phyloP scores from a whole-genome alignment of 2,797 vertebrate species.

The Oreonectes daqikongensis region DNA sequence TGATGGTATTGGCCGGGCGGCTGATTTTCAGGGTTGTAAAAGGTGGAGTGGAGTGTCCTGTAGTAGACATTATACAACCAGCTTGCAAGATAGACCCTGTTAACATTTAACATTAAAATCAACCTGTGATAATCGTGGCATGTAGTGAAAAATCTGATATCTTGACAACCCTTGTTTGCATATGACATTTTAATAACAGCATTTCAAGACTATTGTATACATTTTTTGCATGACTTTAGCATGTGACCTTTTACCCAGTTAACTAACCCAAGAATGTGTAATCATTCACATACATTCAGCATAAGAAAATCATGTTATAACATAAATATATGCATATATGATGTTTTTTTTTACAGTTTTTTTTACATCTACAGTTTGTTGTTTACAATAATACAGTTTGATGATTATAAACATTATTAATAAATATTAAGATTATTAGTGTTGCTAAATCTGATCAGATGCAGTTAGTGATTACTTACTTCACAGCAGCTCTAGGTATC shows the following conservation, averaged over 20 bases:
- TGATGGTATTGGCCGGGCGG: constrained; percentile 66
- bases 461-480: too few species aligned
- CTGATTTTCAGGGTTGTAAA: constrained; percentile 81
- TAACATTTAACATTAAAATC: background rate
- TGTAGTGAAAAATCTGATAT: too few species aligned
- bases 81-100: constrained; percentile 47
- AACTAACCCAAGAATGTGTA: background rate
- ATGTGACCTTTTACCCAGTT: constrained; percentile 16
- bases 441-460: too few species aligned
- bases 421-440: too few species aligned
- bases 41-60: constrained; percentile 52
- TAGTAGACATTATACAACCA: constrained; percentile 73
- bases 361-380: too few species aligned
- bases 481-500: background rate
- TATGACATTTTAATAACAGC: background rate
- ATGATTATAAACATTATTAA: too few species aligned
- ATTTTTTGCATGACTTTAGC: background rate
- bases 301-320: background rate
- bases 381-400: too few species aligned
- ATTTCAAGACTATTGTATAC: background rate
- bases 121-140: too few species aligned
- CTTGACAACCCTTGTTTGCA: background rate
- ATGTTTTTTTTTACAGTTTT: too few species aligned
- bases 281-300: background rate
- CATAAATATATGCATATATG: background rate